A percentile compares a stretch with the other conserved stretches of the same genome.
Evolutionary conservation across 2,888 invertebrate species (phyloP).

Genomic region (Lasioglossum morio): DNA sequence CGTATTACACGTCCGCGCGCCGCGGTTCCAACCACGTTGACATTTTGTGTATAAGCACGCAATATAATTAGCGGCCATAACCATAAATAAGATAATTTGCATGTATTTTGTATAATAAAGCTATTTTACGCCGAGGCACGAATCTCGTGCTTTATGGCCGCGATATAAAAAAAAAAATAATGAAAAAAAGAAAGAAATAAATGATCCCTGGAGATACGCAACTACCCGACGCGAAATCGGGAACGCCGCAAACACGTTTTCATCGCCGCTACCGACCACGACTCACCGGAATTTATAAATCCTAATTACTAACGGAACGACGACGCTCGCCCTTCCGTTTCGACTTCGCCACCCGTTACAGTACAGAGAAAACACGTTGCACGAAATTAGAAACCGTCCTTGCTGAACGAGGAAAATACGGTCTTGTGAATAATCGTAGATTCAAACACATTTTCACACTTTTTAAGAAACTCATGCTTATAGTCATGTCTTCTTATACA

Average conservation of each 20-base stretch:
- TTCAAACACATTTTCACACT: no score
- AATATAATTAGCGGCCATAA: constrained; percentile 81
- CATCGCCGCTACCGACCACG: constrained; percentile 46
- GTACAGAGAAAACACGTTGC: constrained; percentile 16
- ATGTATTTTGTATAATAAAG: constrained; percentile 81
- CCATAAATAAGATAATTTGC: constrained; percentile 81
- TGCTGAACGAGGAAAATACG: not conserved
- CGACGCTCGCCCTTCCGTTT: constrained; percentile 42
- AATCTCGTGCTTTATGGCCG: constrained; percentile 73
- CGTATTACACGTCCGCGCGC: constrained; percentile 75
- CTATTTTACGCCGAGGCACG: constrained; percentile 77
- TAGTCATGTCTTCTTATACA: no score
- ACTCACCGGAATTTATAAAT: constrained; percentile 58
- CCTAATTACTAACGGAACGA: constrained; percentile 47
- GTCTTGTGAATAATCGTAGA: no score
- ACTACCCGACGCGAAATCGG: constrained; percentile 55
- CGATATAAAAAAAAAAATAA: constrained; percentile 19
- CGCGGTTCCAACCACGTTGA: constrained; percentile 76
- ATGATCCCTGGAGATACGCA: constrained; percentile 50
- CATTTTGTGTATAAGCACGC: constrained; percentile 79
- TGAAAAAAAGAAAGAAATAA: constrained; percentile 6
- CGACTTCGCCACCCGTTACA: constrained; percentile 14
- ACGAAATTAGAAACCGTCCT: constrained; percentile 11
- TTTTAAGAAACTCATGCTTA: no score
- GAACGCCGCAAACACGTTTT: constrained; percentile 57